Evolutionary conservation across 2,113 vertebrate genomes (phyloP).

Genomic region (Vireo altiloquus): DNA sequence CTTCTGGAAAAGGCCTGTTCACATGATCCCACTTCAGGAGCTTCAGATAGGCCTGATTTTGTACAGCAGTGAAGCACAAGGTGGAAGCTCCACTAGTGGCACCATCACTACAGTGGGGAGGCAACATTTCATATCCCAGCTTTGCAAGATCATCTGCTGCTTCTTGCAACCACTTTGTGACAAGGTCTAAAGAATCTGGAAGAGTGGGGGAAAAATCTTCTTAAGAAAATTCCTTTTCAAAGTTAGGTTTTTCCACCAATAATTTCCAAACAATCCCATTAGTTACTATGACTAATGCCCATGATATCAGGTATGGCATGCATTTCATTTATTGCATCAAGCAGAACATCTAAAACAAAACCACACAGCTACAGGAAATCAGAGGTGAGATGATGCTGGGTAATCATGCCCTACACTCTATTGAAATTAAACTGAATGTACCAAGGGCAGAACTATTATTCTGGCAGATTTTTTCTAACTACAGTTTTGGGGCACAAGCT

Average conservation of each 20-base stretch:
- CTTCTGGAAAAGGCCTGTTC: slow-evolving; percentile 89
- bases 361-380: not conserved
- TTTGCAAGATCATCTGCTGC: slow-evolving; percentile 73
- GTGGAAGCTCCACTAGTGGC: slow-evolving; percentile 22
- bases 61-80: slow-evolving; percentile 67
- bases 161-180: slow-evolving; percentile 89
- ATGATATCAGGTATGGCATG: not conserved
- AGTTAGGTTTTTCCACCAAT: not conserved
- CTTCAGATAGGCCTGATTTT: slow-evolving; percentile 88
- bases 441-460: not conserved
- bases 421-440: not conserved
- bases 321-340: slow-evolving; percentile 1
- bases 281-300: not conserved
- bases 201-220: not conserved
- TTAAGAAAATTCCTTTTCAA: not conserved
- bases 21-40: slow-evolving; percentile 90
- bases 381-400: not conserved
- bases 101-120: not conserved
- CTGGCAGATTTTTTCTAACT: not conserved
- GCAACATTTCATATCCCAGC: slow-evolving; percentile 16
- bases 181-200: slow-evolving; percentile 89
- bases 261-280: not conserved
- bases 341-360: not conserved
- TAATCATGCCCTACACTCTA: not conserved
- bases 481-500: not conserved